Evolutionary conservation across 2,888 invertebrate species (phyloP).

Genomic region (Scaptomyza parva): DNA sequence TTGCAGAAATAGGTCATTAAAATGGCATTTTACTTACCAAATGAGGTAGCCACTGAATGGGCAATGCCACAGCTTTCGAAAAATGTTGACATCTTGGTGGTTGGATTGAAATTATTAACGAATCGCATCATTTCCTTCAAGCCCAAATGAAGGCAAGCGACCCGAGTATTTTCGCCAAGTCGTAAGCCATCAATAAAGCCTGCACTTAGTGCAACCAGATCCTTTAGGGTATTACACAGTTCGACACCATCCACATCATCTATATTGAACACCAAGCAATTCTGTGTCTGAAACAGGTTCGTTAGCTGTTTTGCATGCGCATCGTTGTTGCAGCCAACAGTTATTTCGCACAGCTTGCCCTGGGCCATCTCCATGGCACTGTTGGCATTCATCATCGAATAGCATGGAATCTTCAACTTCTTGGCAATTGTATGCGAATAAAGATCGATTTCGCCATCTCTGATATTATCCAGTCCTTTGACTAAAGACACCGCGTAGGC

Average conservation of each 20-base stretch:
- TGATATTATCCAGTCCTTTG: constrained; percentile 96
- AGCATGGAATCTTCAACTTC: constrained; percentile 93
- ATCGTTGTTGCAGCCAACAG: constrained; percentile 94
- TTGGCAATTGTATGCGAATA: constrained; percentile 96
- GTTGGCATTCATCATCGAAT: constrained; percentile 99
- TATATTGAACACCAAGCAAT: constrained; percentile 97
- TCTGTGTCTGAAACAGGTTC: constrained; percentile 95
- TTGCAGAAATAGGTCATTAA: neutral
- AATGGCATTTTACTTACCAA: constrained; percentile 86
- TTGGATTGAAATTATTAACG: constrained; percentile 95
- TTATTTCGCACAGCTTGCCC: constrained; percentile 99
- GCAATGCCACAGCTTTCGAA: constrained; percentile 99
- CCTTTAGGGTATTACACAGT: constrained; percentile 99
- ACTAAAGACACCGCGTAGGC: constrained; percentile 96
- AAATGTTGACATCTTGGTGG: constrained; percentile 95
- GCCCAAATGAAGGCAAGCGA: constrained; percentile 97
- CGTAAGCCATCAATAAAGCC: constrained; percentile 98
- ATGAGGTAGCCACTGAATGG: constrained; percentile 98
- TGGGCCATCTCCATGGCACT: constrained; percentile 98
- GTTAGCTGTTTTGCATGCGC: constrained; percentile 91
- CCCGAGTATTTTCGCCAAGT: constrained; percentile 98
- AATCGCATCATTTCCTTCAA: constrained; percentile 99
- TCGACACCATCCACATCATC: constrained; percentile 98
- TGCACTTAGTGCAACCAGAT: constrained; percentile 98
- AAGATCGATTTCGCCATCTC: constrained; percentile 94